Percentiles rank a stretch among this genome's conserved stretches.
Evolutionary conservation across 2,113 vertebrate genomes (phyloP).

Genomic region (Corynorhinus townsendii): DNA sequence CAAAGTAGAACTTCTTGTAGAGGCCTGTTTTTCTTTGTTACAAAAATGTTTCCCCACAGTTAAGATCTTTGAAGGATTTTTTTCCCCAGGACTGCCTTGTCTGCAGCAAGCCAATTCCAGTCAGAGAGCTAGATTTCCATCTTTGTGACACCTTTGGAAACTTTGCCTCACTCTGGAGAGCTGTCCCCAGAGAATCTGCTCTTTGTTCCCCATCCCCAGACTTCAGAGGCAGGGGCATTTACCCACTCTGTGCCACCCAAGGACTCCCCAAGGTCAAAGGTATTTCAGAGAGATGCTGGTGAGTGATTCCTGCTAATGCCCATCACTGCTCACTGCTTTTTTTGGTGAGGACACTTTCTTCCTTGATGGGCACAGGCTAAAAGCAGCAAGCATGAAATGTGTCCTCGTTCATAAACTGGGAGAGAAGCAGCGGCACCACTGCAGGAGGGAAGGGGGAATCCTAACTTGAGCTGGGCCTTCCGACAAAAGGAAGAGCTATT

Average conservation of each 20-base stretch:
- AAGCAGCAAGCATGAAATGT: not conserved
- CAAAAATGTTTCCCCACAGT: not conserved
- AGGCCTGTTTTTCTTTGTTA: slow-evolving; percentile 1
- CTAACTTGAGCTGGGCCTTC: not conserved
- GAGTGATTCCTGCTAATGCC: not conserved
- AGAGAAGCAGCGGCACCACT: no score
- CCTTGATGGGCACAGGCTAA: not conserved
- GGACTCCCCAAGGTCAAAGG: not conserved
- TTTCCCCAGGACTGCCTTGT: not conserved
- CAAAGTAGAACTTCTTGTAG: not conserved
- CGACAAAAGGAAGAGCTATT: not conserved
- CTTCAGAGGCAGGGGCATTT: not conserved
- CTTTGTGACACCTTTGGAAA: not conserved
- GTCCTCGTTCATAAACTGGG: not conserved
- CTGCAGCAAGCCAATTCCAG: not conserved
- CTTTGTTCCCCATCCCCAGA: not conserved
- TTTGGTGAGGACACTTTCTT: not conserved
- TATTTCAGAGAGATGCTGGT: not conserved
- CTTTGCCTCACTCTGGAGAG: not conserved
- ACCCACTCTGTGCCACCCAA: not conserved
- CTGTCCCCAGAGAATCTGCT: not conserved
- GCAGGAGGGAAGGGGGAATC: not conserved
- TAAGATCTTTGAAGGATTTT: not conserved
- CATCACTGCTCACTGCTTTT: not conserved
- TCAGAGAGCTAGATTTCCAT: not conserved